Evolutionary conservation across 2,888 invertebrate genomes (phyloP).

Genomic region (Hypena proboscidalis): DNA sequence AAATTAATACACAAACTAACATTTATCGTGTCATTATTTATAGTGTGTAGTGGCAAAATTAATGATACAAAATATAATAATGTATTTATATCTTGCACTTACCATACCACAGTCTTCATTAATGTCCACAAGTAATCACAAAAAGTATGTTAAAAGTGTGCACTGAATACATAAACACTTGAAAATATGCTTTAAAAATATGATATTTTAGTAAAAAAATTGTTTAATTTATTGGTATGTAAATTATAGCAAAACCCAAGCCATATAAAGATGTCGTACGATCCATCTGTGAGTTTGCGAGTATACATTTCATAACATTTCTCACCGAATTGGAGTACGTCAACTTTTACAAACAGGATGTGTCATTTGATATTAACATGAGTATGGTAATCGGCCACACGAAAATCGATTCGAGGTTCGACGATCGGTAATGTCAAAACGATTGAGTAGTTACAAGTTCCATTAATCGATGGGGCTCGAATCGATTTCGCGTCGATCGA

Average conservation of each 20-base stretch:
- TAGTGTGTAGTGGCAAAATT: slow-evolving; percentile 46
- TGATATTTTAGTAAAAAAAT: slow-evolving; percentile 32
- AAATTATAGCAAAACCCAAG: slow-evolving; percentile 34
- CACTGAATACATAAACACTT: slow-evolving; percentile 41
- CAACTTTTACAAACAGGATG: slow-evolving; percentile 63
- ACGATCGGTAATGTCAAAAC: no score
- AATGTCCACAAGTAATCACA: slow-evolving; percentile 42
- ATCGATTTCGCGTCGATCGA: slow-evolving; percentile 48
- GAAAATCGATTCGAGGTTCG: slow-evolving; percentile 45
- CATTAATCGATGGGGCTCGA: neutral
- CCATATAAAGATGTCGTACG: slow-evolving; percentile 40
- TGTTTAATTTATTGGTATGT: slow-evolving; percentile 35
- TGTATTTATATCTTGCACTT: slow-evolving; percentile 44
- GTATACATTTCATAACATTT: slow-evolving; percentile 7
- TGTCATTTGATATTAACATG: slow-evolving; percentile 54
- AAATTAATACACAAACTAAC: slow-evolving; percentile 48
- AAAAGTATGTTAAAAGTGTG: slow-evolving; percentile 39
- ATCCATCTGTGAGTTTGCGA: slow-evolving; percentile 22
- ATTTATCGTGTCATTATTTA: slow-evolving; percentile 32
- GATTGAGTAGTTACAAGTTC: no score
- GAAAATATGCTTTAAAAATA: slow-evolving; percentile 36
- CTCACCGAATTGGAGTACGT: slow-evolving; percentile 44
- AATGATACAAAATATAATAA: slow-evolving; percentile 37
- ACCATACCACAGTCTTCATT: slow-evolving; percentile 42
- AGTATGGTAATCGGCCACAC: slow-evolving; percentile 50